Conservation (phyloP, 2,888 invertebrate species). For the Gortyna flavago region DNA sequence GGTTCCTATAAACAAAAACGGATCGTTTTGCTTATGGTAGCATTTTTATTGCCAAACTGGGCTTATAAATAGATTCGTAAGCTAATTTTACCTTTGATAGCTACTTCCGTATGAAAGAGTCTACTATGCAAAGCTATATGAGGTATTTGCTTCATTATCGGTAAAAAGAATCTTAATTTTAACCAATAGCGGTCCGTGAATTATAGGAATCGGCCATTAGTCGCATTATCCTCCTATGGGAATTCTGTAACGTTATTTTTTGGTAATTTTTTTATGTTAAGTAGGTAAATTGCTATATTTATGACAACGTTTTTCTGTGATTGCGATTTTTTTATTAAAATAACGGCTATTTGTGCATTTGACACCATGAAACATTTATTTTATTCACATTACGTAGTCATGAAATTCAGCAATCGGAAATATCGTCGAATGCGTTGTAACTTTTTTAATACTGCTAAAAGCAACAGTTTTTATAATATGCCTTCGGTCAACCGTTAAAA, state of each 20-base stretch:
- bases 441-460: slow-evolving; percentile 1
- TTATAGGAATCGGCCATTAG: not conserved
- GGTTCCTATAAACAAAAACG: not conserved
- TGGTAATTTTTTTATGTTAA: slow-evolving; percentile 2
- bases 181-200: not conserved
- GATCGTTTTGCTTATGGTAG: not conserved
- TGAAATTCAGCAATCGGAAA: slow-evolving; percentile 16
- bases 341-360: not conserved
- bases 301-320: slow-evolving; percentile 22
- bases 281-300: slow-evolving; percentile 9
- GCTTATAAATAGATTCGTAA: not conserved
- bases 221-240: slow-evolving; percentile 2
- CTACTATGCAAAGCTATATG: not conserved
- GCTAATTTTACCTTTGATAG: not conserved
- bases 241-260: slow-evolving; percentile 19
- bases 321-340: slow-evolving; percentile 3
- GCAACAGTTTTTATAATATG: not conserved
- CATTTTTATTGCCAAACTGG: not conserved
- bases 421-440: not conserved
- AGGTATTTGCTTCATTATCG: not conserved
- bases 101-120: not conserved
- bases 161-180: not conserved
- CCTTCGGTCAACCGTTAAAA: slow-evolving; percentile 34
- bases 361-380: slow-evolving; percentile 1
- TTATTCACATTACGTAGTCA: slow-evolving; percentile 17